These are phyloP conservation scores for Numenius arquata DNA, from an alignment of 2,113 vertebrate genomes.

Conservation along the genomic window DNA sequence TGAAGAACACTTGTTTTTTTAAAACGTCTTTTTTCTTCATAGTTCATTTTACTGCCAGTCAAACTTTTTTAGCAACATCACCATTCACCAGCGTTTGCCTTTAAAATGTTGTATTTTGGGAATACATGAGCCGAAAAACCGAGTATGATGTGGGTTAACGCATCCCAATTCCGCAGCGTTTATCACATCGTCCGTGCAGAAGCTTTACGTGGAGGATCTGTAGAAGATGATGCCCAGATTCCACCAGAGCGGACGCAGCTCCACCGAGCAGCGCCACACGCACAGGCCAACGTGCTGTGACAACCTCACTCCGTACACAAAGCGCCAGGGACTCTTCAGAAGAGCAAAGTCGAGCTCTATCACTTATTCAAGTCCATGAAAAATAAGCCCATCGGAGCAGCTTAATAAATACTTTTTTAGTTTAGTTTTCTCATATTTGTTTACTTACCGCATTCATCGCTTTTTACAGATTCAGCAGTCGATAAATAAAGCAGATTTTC, in stretches of 20 bases:
- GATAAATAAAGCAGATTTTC: constrained; percentile 42
- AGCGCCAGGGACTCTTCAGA: neutral
- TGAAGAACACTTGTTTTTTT: neutral
- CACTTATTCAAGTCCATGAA: neutral
- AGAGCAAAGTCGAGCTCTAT: neutral
- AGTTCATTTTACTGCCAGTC: neutral
- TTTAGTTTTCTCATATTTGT: neutral
- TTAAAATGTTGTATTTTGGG: neutral
- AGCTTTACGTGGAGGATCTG: neutral
- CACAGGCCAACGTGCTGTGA: neutral
- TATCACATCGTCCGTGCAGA: rapidly evolving
- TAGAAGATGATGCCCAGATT: neutral
- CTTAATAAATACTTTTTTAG: constrained; percentile 13
- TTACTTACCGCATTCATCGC: neutral
- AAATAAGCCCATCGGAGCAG: neutral
- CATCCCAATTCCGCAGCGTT: neutral
- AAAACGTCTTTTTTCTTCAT: neutral
- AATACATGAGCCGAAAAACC: rapidly evolving
- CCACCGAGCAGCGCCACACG: rapidly evolving
- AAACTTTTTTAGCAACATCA: neutral
- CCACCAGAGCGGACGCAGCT: neutral
- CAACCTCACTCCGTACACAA: neutral
- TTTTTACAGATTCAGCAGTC: neutral
- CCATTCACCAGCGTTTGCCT: neutral
- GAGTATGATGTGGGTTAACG: neutral